Evolutionary conservation across 1,140 invertebrate genomes (phyloP), one percentile per base, ranked within the genome.

Genomic region (Magallana gigas): DNA sequence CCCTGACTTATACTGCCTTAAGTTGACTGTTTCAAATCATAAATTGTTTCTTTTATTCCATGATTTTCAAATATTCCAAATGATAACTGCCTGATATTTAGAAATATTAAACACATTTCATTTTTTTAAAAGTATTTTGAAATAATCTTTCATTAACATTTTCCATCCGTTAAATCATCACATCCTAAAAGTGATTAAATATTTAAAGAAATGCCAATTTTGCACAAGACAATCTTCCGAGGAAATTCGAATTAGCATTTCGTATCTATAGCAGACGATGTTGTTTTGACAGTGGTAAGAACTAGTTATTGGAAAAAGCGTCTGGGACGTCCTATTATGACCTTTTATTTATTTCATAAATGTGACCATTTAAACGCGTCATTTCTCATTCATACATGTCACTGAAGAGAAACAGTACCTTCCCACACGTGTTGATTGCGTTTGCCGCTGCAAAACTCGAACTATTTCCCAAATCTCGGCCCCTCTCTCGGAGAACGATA

Each of bases 401-500:
- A 12, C 14, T 23, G 57, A 83, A 57, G 18, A 14, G 57, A 8
- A 18, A 16, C 12, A 57, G 48, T 57, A 58, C 48, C 57, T 58
- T 58, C 81, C 3, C n/a, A 57, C 81, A 83, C 81, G 81, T n/a
- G 48, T n/a, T n/a, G 48, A n/a, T 83, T 6, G 8, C 57, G 48
- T 83, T 92, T 92, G 89, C 89, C 90, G 91, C 91, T 93, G 68
- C 87, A 87, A 87, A 89, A 90, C 88, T 94, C 89, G 87, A 92
- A 94, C 88, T 90, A 91, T 91, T 89, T 83, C 83, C 86, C 90
- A 94, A 94, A 94, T 94, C 94, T 90, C 94, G 94, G 83, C 23
- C 91, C 89, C 84, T 91, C 71, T 94, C 93, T 93, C 93, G 93
- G 87, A 90, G 85, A 92, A 92, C 93, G 93, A 92, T 94, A 94